Evolutionary conservation across 2,113 vertebrate species (phyloP).

Genomic region (Sylvietta virens): DNA sequence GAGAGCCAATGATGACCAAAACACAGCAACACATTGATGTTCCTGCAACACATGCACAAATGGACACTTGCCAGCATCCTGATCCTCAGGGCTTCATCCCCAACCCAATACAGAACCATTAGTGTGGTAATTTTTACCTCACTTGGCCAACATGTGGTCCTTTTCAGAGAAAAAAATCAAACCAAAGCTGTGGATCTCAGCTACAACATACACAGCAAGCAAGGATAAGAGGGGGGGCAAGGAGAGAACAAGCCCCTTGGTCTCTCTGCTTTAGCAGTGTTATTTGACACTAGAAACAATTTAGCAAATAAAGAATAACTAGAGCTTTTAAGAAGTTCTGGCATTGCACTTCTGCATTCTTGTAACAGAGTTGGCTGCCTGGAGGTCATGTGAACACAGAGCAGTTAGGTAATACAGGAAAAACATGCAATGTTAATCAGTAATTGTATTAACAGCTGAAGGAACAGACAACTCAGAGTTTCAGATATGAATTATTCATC

Average conservation of each 20-base stretch:
- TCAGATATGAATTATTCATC: neutral
- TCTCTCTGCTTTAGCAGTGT: neutral
- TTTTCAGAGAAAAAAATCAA: neutral
- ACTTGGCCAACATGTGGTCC: neutral
- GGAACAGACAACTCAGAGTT: neutral
- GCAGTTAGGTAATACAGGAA: neutral
- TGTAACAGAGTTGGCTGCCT: neutral
- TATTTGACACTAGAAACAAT: neutral
- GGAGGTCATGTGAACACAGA: neutral
- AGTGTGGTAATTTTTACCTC: neutral
- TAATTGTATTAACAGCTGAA: neutral
- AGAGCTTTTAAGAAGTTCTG: neutral
- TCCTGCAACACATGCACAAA: neutral
- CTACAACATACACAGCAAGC: neutral
- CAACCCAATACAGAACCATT: neutral
- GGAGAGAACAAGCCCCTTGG: neutral
- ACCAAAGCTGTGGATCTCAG: neutral
- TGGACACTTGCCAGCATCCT: neutral
- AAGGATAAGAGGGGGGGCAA: neutral
- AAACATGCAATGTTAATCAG: neutral
- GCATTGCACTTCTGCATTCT: neutral
- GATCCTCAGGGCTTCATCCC: neutral
- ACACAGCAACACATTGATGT: neutral
- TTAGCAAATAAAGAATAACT: neutral
- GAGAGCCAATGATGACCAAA: neutral